These are phyloP conservation scores for Etheostoma nigrum DNA, from an alignment of 2,797 vertebrate genomes.

Conservation along the genomic window DNA sequence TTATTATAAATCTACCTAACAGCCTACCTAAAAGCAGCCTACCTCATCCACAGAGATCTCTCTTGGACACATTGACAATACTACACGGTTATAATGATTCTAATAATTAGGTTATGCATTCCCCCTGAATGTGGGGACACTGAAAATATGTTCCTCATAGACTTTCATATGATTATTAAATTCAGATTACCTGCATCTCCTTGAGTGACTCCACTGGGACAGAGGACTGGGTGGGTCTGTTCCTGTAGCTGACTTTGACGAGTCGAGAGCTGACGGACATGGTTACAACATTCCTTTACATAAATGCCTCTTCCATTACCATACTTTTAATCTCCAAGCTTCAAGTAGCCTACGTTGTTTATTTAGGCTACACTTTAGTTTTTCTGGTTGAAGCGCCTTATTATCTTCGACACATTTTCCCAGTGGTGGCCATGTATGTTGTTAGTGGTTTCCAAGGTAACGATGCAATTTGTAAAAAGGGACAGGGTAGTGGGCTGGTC, in stretches of 20 bases:
- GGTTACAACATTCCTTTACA: conserved; percentile 45
- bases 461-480: conserved; percentile 5
- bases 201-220: conserved; percentile 69
- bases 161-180: background rate
- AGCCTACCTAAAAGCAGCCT: background rate
- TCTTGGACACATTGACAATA: background rate
- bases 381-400: background rate
- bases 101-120: background rate
- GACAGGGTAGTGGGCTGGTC: conserved; percentile 9
- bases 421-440: conserved; percentile 46
- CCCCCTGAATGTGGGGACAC: background rate
- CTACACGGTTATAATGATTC: background rate
- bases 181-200: conserved; percentile 76
- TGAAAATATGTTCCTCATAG: background rate
- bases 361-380: background rate
- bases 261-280: conserved; percentile 72
- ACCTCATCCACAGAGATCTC: background rate
- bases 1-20: background rate
- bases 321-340: background rate
- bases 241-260: conserved; percentile 72
- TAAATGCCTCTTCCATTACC: background rate
- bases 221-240: conserved; percentile 52
- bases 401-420: background rate
- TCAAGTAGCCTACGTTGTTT: background rate
- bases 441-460: conserved; percentile 83